Evolutionary conservation across 2,113 vertebrate species (phyloP).

Genomic region (Lathamus discolor): DNA sequence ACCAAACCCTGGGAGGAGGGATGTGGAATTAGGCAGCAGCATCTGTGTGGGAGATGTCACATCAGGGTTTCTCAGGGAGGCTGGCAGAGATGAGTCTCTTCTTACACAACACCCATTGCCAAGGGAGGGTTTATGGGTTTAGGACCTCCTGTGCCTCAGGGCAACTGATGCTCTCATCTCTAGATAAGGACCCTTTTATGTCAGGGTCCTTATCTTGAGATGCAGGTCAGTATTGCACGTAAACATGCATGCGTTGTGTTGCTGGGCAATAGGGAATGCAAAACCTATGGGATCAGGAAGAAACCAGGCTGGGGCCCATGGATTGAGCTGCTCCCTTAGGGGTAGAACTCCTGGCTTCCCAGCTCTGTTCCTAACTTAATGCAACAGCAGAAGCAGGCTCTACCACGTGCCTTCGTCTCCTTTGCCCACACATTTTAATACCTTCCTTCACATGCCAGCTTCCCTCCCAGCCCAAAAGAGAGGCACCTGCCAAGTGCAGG

Average conservation of each 20-base stretch:
- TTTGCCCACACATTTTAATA: not conserved
- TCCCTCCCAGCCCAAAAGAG: not conserved
- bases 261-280: not conserved
- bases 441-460: not conserved
- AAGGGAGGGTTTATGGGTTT: not conserved
- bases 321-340: not conserved
- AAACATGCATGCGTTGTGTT: fast-evolving
- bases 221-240: not conserved
- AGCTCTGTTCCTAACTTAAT: not conserved
- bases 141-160: not conserved
- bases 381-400: not conserved
- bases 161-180: not conserved
- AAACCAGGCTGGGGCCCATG: not conserved
- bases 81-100: not conserved
- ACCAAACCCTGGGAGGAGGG: not conserved
- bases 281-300: not conserved
- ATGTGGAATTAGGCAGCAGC: not conserved
- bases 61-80: not conserved
- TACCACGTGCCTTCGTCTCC: fast-evolving
- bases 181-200: not conserved
- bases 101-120: not conserved
- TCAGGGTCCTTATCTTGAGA: not conserved
- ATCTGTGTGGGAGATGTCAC: not conserved
- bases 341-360: not conserved
- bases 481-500: not conserved